Base-by-base conservation (phyloP, 2,113 vertebrate genomes). In the Thoracochromis brauschi region DNA sequence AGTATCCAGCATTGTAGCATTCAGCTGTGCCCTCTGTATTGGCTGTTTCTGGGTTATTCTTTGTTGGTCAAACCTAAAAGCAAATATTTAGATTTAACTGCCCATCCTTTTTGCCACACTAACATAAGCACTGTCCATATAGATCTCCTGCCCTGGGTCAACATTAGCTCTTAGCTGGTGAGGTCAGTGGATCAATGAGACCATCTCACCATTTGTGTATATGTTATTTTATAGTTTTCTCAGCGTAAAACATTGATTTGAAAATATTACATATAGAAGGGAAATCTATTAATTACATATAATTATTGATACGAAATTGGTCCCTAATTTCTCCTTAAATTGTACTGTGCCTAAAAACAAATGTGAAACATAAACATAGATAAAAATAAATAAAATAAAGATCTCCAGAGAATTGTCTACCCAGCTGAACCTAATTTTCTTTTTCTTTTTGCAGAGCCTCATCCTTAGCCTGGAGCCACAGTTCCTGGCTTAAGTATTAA, bases 51-150 rank as follows among this genome's bases (percentile, higher is more conserved):
- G 17, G 87, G 80, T 87, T 89, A 35, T 90, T 91, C 90, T 88
- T 88, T 80, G 54, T 82, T 85, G 82, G 84, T 90, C 87, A 85
- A 93, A 92, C 90, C 90, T 85, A 80, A 94, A 92, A 89, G 94
- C 90, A 95, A 96, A 96, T 96, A 95, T 96, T 96, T 96, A 92
- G 90, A 85, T 91, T 92, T 81, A 85, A 38, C 90, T 16, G 83
- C 85, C 91, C 88, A 85, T 92, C 92, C 94, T 89, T 93, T 80
- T 86, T 91, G 89, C 83, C 88, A 91, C 88, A 93, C 91, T 91
- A 84, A 93, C 92, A 91, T 49, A 91, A 88, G 87, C 88, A 86
- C 81, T 88, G 85, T 93, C 89, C 85, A 89, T 87, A 94, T 89
- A 91, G 93, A 95, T 79, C 91, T 80, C 26, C 89, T 84, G 73